Conservation (phyloP, 2,888 invertebrate species). For the Rapana venosa region DNA sequence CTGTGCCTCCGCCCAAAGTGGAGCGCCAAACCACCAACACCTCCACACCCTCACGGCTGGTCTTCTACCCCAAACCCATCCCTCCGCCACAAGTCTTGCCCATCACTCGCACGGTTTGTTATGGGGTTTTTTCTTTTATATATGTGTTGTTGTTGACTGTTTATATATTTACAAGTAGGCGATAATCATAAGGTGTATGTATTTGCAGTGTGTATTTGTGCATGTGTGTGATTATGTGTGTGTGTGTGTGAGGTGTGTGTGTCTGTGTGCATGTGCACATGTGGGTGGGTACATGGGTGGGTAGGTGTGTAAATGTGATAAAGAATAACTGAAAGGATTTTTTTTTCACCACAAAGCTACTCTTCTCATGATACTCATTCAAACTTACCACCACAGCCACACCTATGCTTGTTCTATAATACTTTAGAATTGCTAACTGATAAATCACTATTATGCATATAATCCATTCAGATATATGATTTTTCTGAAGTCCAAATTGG, state of each 20-base stretch:
- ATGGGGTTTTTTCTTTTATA: too few species aligned
- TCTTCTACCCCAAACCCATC: constrained; percentile 75
- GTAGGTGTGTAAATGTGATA: too few species aligned
- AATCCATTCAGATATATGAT: too few species aligned
- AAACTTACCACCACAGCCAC: too few species aligned
- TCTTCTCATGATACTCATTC: too few species aligned
- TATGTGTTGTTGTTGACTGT: background rate
- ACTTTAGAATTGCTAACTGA: too few species aligned
- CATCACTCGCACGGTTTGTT: constrained; percentile 68
- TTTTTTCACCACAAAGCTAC: too few species aligned
- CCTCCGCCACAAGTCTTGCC: constrained; percentile 74
- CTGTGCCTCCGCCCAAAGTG: constrained; percentile 51
- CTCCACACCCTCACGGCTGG: constrained; percentile 63
- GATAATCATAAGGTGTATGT: background rate
- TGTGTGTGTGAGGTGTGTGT: constrained; percentile 10
- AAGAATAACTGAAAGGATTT: too few species aligned
- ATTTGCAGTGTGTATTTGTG: background rate
- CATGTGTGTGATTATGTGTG: background rate
- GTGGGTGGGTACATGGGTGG: too few species aligned
- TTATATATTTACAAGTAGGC: background rate
- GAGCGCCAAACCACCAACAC: constrained; percentile 51
- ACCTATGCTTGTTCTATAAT: too few species aligned
- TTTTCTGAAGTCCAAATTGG: too few species aligned
- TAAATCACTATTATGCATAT: too few species aligned
- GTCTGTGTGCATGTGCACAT: background rate